phyloP scores from a whole-genome alignment of 2,113 vertebrate species.

The Parus major region DNA sequence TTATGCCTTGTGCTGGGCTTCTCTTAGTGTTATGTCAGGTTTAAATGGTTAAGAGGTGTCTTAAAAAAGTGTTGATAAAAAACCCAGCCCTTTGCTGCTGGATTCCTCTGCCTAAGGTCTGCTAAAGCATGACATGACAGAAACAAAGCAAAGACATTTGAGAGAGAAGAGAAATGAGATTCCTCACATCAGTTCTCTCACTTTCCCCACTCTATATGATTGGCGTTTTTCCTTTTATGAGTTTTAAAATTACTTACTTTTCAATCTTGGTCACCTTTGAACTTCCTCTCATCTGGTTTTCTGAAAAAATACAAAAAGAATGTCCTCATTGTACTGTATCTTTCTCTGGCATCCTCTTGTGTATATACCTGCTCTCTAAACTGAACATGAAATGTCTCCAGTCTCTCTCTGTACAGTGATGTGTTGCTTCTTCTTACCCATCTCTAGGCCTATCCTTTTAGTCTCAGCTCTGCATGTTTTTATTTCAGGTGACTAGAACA shows the following conservation, averaged over 20 bases:
- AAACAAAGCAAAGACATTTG: background rate
- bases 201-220: constrained; percentile 14
- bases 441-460: background rate
- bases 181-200: constrained; percentile 12
- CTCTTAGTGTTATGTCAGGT: background rate
- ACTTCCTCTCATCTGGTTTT: constrained; percentile 43
- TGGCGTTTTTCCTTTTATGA: constrained; percentile 37
- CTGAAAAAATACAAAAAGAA: constrained; percentile 11
- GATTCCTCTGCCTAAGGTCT: background rate
- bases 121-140: background rate
- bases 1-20: background rate
- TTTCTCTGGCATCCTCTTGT: background rate
- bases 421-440: background rate
- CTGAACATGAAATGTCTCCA: background rate
- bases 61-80: background rate
- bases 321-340: background rate
- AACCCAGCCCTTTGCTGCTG: background rate
- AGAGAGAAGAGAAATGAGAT: constrained; percentile 18
- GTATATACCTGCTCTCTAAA: background rate
- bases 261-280: constrained; percentile 54
- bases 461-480: background rate
- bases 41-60: background rate
- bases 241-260: constrained; percentile 55
- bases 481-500: background rate
- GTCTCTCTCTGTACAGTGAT: background rate